Evolutionary conservation across 2,797 vertebrate genomes (phyloP).

Genomic region (Oreortyx pictus): DNA sequence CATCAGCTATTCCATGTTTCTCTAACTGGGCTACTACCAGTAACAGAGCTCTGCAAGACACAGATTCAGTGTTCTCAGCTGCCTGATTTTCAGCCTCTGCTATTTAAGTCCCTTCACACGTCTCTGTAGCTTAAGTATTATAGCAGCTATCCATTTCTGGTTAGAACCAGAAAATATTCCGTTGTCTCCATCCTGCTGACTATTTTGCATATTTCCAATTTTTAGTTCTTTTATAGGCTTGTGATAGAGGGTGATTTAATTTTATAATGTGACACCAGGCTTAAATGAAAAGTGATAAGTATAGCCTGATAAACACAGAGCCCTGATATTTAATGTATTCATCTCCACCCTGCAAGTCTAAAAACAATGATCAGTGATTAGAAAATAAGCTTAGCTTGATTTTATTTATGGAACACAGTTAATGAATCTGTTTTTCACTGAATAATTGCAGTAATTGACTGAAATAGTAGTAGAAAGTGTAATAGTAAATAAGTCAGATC

Average conservation of each 20-base stretch:
- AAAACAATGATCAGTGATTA: slow-evolving; percentile 40
- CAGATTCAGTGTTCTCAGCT: neutral
- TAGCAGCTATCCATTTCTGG: neutral
- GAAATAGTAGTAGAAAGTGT: slow-evolving; percentile 18
- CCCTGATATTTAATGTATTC: slow-evolving; percentile 16
- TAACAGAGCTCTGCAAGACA: neutral
- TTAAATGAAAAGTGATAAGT: slow-evolving; percentile 38
- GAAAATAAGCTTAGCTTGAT: slow-evolving; percentile 37
- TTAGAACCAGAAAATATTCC: neutral
- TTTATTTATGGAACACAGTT: slow-evolving; percentile 42
- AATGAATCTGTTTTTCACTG: slow-evolving; percentile 29
- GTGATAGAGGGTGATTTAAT: slow-evolving; percentile 17
- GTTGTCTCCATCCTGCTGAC: neutral
- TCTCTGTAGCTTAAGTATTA: neutral
- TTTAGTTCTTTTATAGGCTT: neutral
- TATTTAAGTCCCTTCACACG: neutral
- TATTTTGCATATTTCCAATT: slow-evolving; percentile 31
- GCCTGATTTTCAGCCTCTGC: neutral
- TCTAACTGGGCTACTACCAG: neutral
- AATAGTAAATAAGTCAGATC: slow-evolving; percentile 47
- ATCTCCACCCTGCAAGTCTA: neutral
- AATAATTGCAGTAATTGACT: slow-evolving; percentile 42
- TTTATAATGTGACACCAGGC: neutral
- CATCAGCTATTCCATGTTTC: neutral
- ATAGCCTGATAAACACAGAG: slow-evolving; percentile 17